phyloP scores from a whole-genome alignment of 1,140 invertebrate genomes.

The Neotoxoptera formosana region DNA sequence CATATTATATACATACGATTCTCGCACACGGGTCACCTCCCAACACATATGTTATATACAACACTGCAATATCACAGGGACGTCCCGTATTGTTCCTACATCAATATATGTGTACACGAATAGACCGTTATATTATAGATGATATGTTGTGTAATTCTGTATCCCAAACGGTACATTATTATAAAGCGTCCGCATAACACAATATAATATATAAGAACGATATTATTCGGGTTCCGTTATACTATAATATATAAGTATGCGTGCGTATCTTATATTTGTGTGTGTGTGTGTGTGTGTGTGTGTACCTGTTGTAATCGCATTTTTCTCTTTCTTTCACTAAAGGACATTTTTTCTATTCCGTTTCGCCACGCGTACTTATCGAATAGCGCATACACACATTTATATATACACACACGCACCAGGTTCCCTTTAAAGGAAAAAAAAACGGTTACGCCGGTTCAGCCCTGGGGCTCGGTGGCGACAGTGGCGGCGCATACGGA shows the following conservation, averaged over 20 bases:
- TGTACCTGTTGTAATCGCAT: background rate
- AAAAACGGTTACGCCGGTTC: constrained; percentile 21
- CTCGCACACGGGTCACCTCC: background rate
- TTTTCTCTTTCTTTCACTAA: background rate
- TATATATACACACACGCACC: background rate
- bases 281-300: background rate
- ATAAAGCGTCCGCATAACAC: background rate
- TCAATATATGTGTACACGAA: background rate
- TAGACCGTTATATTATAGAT: background rate
- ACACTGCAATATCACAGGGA: background rate
- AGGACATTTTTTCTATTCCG: background rate
- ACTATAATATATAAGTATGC: background rate
- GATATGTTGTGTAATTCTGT: background rate
- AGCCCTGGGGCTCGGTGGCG: constrained; percentile 16
- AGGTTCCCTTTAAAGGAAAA: constrained; percentile 55
- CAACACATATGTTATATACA: background rate
- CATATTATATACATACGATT: background rate
- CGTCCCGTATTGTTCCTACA: background rate
- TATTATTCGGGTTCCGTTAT: background rate
- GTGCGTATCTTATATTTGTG: background rate
- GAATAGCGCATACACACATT: background rate
- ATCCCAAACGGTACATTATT: constrained; percentile 19
- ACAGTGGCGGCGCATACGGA: constrained; percentile 10
- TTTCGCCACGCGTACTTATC: background rate
- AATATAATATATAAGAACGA: background rate